These are phyloP conservation scores for Halocaridina rubra DNA, from an alignment of 2,888 invertebrate genomes.

Conservation along the genomic window DNA sequence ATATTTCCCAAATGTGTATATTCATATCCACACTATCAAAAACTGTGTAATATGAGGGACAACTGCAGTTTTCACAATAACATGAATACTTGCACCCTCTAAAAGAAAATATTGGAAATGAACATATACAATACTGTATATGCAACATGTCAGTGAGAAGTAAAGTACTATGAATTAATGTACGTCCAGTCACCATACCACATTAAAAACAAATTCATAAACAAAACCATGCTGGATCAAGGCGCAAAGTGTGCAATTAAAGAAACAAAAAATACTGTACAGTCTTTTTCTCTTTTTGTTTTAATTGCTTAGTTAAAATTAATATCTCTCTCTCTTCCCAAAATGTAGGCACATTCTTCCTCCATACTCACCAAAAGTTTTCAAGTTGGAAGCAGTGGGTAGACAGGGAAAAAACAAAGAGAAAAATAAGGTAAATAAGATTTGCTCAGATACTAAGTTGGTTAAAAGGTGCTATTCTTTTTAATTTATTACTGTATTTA, in stretches of 20 bases:
- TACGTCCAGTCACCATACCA: background rate
- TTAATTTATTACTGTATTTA: background rate
- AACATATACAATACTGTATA: no score
- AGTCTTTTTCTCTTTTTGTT: background rate
- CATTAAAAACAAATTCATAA: background rate
- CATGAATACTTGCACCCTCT: no score
- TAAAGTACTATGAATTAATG: no score
- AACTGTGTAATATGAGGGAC: no score
- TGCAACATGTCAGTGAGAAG: no score
- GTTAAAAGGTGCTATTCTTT: conserved; percentile 3
- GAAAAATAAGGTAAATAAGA: conserved; percentile 49
- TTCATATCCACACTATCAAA: no score
- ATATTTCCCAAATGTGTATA: no score
- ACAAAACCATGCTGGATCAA: conserved; percentile 25
- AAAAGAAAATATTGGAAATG: no score
- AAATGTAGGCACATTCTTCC: conserved; percentile 41
- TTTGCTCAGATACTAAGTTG: conserved; percentile 48
- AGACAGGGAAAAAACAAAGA: conserved; percentile 50
- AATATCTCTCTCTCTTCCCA: no score
- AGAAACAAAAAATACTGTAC: conserved; percentile 35
- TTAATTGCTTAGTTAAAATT: no score
- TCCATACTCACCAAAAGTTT: conserved; percentile 51
- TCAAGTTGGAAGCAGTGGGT: conserved; percentile 57
- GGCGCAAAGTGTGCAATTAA: conserved; percentile 34
- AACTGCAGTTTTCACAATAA: no score